Conservation (phyloP, 2,888 invertebrate species). For the Archaeoteleia sp. region DNA sequence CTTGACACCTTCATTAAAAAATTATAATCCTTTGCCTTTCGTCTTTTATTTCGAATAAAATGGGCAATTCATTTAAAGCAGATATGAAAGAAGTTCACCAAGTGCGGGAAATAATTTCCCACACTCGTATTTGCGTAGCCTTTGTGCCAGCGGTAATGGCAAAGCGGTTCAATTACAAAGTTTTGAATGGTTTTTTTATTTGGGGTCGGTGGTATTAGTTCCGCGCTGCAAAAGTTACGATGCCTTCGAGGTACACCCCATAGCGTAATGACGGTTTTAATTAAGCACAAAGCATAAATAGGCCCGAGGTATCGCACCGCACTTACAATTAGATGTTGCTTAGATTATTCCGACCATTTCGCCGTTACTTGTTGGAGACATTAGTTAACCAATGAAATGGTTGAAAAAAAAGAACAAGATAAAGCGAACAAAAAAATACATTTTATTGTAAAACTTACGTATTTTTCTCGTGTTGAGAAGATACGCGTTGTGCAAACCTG, state of each 20-base stretch:
- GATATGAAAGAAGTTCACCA: conserved; percentile 1
- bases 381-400: too few relatives aligned
- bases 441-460: too few relatives aligned
- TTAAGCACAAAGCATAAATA: conserved; percentile 3
- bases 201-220: neutral
- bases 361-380: too few relatives aligned
- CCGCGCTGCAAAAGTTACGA: neutral
- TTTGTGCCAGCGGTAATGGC: conserved; percentile 6
- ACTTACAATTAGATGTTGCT: neutral
- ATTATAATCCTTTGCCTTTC: neutral
- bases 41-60: neutral
- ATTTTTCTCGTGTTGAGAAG: too few relatives aligned
- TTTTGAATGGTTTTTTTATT: conserved; percentile 3
- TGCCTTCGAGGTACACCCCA: neutral
- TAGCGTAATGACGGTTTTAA: neutral
- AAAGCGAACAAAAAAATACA: too few relatives aligned
- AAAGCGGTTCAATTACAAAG: conserved; percentile 11
- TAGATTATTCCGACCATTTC: neutral
- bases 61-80: neutral
- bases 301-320: neutral
- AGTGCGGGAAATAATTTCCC: neutral
- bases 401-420: too few relatives aligned
- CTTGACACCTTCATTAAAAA: too few relatives aligned
- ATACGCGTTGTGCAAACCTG: too few relatives aligned
- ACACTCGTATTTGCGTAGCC: neutral